Percentiles rank a stretch among this genome's conserved stretches.
These are phyloP conservation scores for Pterocles orientalis DNA, from an alignment of 2,113 vertebrate genomes.

Conservation along the genomic window DNA sequence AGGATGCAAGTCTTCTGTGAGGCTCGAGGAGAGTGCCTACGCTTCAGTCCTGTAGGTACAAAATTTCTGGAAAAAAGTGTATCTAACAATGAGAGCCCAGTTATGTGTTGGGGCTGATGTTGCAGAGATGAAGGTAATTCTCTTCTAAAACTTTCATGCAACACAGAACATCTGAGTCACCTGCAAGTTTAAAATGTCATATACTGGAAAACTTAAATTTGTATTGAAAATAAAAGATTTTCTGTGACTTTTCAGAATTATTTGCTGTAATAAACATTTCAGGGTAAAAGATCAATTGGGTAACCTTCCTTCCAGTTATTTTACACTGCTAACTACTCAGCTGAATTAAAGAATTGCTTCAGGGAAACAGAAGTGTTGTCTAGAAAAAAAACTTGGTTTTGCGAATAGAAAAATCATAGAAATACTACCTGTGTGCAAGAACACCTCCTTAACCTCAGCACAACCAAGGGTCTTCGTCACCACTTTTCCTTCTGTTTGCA, in stretches of 20 bases:
- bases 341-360: not conserved
- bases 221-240: not conserved
- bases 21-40: not conserved
- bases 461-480: not conserved
- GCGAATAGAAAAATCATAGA: not conserved
- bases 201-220: not conserved
- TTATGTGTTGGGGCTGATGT: not conserved
- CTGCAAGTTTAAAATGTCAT: not conserved
- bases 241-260: not conserved
- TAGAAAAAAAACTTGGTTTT: not conserved
- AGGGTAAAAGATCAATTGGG: not conserved
- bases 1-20: not conserved
- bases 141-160: not conserved
- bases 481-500: not conserved
- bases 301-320: not conserved
- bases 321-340: not conserved
- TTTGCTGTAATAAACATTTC: not conserved
- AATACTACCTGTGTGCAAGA: not conserved
- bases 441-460: not conserved
- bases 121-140: not conserved
- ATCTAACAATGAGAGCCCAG: not conserved
- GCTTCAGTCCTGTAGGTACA: not conserved
- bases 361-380: not conserved
- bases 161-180: constrained; percentile 1
- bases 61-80: not conserved